Evolutionary conservation across 2,113 vertebrate genomes (phyloP).

Genomic region (Phaethon lepturus): DNA sequence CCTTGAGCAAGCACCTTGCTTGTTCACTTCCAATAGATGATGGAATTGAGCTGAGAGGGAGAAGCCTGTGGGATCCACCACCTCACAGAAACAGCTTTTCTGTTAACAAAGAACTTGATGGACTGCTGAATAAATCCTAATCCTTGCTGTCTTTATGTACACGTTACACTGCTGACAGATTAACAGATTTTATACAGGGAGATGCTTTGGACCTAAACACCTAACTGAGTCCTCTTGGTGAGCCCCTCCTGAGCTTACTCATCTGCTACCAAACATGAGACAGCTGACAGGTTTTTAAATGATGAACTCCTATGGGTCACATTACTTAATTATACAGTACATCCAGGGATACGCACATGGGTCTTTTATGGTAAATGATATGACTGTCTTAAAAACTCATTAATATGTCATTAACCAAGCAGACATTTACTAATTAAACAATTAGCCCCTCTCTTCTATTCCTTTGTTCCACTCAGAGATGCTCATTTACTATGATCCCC

Average conservation of each 20-base stretch:
- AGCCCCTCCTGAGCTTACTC: constrained; percentile 69
- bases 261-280: constrained; percentile 72
- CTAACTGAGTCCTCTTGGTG: constrained; percentile 60
- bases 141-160: not conserved
- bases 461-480: constrained; percentile 81
- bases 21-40: not conserved
- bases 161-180: not conserved
- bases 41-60: not conserved
- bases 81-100: not conserved
- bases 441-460: constrained; percentile 85
- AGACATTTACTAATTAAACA: constrained; percentile 90
- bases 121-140: not conserved
- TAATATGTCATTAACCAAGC: constrained; percentile 90
- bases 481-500: constrained; percentile 68
- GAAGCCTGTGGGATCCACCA: not conserved
- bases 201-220: constrained; percentile 45
- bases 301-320: constrained; percentile 81
- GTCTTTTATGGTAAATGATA: constrained; percentile 88
- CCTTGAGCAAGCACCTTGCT: not conserved
- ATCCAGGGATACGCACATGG: constrained; percentile 82
- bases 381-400: constrained; percentile 88
- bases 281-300: constrained; percentile 83
- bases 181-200: constrained; percentile 27
- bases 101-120: not conserved
- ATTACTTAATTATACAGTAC: constrained; percentile 87